Base-by-base conservation (phyloP, 2,888 invertebrate species). In the Meliscaeva auricollis region DNA sequence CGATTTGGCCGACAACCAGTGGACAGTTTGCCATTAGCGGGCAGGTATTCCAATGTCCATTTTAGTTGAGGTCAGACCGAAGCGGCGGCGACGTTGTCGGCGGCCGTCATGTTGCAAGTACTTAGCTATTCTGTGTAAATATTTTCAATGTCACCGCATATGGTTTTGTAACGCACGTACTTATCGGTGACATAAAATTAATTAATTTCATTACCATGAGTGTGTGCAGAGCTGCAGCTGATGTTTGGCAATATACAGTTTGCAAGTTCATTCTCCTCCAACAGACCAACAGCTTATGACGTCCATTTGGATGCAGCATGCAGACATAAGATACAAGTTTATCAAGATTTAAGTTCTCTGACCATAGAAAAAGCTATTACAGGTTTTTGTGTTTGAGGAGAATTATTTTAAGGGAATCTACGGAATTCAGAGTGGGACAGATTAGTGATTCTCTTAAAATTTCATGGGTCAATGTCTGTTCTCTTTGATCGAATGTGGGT, bases 131-230 rank as follows among this genome's bases (percentile, higher is more conserved):
- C 60, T 68, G 22, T 20, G 56, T 62, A 48, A 64, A 74, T 74
- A 69, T 62, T 73, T 83, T 83, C 83, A 83, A 78, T 78, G 83
- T 73, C 83, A 69, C 62, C 35, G 30, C 13, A 46, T n/a, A n/a
- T 44, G 13, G 41, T 69, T 77, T 68, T 78, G 78, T 54, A 78
- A 83, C 56, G 48, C 72, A 58, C 78, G 78, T 62, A 54, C 48
- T 56, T 26, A 74, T 56, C 46, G 52, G 56, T 60, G 78, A 56
- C 54, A 78, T 78, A 74, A 50, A 73, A 77, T 60, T 44, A 66
- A 69, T 46, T 73, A 17, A 73, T 72, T 58, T 64, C 30, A 58
- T 64, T 41, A 8, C 46, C 56, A 50, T 50, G 60, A 5, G 22
- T 72, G 46, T 73, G 56, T 26, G 0, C 17, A 8, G 9, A 11